Evolutionary conservation across 2,888 invertebrate species (phyloP), one percentile per base, ranked within the genome.

Genomic region (Chalcosyrphus nemorum): DNA sequence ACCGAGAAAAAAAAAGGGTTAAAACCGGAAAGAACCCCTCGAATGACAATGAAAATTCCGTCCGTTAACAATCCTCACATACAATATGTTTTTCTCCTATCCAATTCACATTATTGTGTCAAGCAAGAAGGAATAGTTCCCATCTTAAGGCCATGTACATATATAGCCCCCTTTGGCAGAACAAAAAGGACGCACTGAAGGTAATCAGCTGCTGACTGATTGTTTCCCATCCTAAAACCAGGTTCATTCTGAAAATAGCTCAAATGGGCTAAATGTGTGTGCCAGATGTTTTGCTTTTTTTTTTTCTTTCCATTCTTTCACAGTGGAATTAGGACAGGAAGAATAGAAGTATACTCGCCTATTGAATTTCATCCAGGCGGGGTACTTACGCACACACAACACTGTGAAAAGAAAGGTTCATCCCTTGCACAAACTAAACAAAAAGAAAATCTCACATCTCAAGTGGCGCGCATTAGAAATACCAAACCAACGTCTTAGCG

Each of bases 21-120:
- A 65, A 70, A 65, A 81, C 81, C 76, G 76, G 81, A 81, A 81
- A 76, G 76, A 71, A 65, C 76, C 81, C 81, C 57, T 71, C 68
- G 63, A 75, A 70, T 68, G 57, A 74, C 70, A 70, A 76, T 65
- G 63, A 57, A 71, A 65, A 63, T 35, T 41, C 68, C 38, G 38
- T 41, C 41, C 54, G 50, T 41, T 47, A n/a, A 41, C 47, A 61
- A n/a, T 72, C 59, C 32, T 57, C 59, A 17, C 47, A 70, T 43
- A 70, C n/a, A 71, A 59, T 27, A 35, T n/a, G 11, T 17, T 24
- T 43, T 43, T 9, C 43, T 9, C 4, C 7, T 17, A 29, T 13
- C 7, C 24, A 4, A 32, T 77, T 61, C 47, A 63, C 54, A 63
- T 45, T n/a, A n/a, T 38, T 63, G 43, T 47, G 43, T 47, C 35